Evolutionary conservation across 2,797 vertebrate species (phyloP).

Genomic region (Mareca strepera): DNA sequence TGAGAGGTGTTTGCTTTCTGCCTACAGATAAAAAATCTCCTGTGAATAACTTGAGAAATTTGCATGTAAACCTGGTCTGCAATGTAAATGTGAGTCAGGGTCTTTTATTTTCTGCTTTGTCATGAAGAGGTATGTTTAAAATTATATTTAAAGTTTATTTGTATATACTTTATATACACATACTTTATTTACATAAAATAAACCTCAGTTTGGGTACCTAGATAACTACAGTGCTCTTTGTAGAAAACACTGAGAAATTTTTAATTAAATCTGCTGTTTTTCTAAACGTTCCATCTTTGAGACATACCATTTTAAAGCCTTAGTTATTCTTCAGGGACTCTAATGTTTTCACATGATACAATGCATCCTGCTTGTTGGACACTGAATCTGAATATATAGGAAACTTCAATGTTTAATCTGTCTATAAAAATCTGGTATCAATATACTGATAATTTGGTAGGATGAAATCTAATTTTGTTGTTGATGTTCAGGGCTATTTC

Average conservation of each 20-base stretch:
- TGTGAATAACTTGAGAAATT: not conserved
- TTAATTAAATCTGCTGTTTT: not conserved
- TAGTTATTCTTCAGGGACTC: not conserved
- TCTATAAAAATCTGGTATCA: not conserved
- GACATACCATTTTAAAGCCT: not conserved
- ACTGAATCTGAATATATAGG: not conserved
- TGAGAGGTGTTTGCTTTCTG: constrained; percentile 21
- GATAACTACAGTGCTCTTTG: not conserved
- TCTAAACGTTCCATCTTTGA: not conserved
- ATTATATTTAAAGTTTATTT: not conserved
- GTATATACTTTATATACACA: not conserved
- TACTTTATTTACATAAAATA: not conserved
- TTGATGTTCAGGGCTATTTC: not conserved
- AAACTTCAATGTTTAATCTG: not conserved
- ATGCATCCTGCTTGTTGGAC: not conserved
- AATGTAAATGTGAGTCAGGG: not conserved
- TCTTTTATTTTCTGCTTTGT: not conserved
- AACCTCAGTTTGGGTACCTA: not conserved
- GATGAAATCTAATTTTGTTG: not conserved
- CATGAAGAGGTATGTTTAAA: not conserved
- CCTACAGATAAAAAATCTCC: not conserved
- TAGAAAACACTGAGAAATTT: not conserved
- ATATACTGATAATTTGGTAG: not conserved
- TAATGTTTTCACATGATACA: not conserved
- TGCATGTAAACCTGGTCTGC: not conserved